Evolutionary conservation across 2,113 vertebrate species (phyloP), one percentile per base, ranked within the genome.

Genomic region (Microcebus jonahi): DNA sequence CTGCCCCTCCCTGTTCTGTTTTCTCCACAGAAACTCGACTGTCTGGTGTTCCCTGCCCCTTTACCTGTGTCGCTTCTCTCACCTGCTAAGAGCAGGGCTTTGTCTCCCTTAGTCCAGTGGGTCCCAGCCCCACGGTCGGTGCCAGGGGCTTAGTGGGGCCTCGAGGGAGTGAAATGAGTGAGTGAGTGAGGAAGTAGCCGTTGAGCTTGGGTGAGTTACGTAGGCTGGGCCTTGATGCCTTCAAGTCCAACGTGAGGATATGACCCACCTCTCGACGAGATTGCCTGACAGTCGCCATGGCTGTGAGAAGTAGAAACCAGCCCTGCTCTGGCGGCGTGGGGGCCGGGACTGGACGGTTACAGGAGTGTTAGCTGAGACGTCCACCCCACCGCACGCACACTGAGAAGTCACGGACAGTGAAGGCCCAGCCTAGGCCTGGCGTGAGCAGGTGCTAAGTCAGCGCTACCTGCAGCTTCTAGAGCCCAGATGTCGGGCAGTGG

Each of bases 331-430:
- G 27, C 6, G 17, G 8, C 4, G 31, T 23, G 29, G 57, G 18
- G 9, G 11, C 7, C 21, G 79, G 67, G 57, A 3, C 17, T 0
- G 21, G 29, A 8, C 15, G 25, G 11, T 6, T 8, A 29, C n/a
- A 12, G 12, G 48, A 45, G 65, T 12, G 0, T 42, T 20, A n/a
- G 34, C 67, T 1, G 48, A 50, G 88, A 5, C 18, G 23, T 5
- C 87, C 7, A 5, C 36, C 57, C 53, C 23, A 2, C 27, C 12
- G 4, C 27, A 4, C 6, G 3, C 42, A 25, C 55, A 13, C 29
- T 21, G 2, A 5, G 3, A 31, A 8, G 55, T 12, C 27, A 0
- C 12, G 2, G 29, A 2, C 18, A 4, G 5, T 14, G 70, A 70
- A n/a, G 88, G 25, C 71, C 36, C 36, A 7, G 31, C 27, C 36